A percentile compares a stretch with the other conserved stretches of the same genome.
phyloP scores from a whole-genome alignment of 2,113 vertebrate species.

The Saccopteryx bilineata region DNA sequence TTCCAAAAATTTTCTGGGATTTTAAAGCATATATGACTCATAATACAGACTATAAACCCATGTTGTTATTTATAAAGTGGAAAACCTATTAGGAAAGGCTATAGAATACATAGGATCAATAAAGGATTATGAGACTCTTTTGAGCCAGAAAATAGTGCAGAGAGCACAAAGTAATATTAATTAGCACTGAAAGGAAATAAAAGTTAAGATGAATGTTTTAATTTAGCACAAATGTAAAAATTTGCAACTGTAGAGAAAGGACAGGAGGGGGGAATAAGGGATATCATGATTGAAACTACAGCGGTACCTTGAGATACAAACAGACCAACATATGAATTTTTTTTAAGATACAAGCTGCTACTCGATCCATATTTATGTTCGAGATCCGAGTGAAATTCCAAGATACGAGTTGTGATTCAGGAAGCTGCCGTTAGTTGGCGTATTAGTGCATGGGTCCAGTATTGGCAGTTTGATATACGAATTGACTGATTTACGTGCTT shows the following conservation, averaged over 20 bases:
- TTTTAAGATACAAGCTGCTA: no score
- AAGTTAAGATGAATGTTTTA: conserved; percentile 69
- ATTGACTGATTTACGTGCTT: no score
- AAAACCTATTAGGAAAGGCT: conserved; percentile 50
- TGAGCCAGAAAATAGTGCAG: conserved; percentile 49
- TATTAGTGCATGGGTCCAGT: no score
- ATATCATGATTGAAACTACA: background rate
- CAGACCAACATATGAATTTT: no score
- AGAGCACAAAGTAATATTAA: conserved; percentile 65
- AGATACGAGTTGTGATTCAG: no score
- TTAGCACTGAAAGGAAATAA: conserved; percentile 70
- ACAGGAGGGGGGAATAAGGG: background rate
- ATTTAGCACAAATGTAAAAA: conserved; percentile 69
- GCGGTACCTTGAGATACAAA: no score
- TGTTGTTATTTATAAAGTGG: conserved; percentile 51
- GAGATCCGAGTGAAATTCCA: no score
- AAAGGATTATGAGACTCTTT: conserved; percentile 70
- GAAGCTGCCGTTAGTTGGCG: no score
- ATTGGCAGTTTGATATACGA: no score
- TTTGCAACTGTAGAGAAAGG: conserved; percentile 50
- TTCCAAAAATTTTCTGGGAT: background rate
- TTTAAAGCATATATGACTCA: background rate
- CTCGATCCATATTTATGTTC: no score
- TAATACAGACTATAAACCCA: background rate
- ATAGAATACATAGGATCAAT: conserved; percentile 41